Evolutionary conservation across 1,140 invertebrate genomes (phyloP).

Genomic region (Mactra quadrangularis): DNA sequence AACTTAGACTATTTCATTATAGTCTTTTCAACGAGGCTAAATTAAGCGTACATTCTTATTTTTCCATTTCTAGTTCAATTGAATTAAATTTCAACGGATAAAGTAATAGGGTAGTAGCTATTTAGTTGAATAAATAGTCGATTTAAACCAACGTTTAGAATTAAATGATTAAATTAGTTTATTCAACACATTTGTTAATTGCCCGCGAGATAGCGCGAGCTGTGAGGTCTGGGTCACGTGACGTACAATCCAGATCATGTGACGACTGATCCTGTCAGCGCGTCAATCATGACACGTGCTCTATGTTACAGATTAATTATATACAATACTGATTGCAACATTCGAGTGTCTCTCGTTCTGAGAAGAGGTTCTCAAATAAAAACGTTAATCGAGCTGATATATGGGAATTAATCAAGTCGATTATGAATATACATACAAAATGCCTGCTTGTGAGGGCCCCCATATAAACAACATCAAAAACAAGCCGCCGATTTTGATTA

Average conservation of each 20-base stretch:
- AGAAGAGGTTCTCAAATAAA: no score
- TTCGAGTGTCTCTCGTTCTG: background rate
- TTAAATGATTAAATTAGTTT: slow-evolving; percentile 48
- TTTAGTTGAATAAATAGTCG: slow-evolving; percentile 42
- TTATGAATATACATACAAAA: no score
- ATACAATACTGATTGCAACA: slow-evolving; percentile 37
- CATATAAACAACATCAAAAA: no score
- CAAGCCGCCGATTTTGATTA: no score
- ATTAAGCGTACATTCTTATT: slow-evolving; percentile 32
- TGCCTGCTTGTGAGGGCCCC: no score
- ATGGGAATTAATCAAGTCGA: no score
- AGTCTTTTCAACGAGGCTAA: slow-evolving; percentile 10
- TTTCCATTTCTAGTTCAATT: slow-evolving; percentile 19
- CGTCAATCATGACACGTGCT: slow-evolving; percentile 48
- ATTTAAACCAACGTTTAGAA: slow-evolving; percentile 27
- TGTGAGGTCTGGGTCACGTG: slow-evolving; percentile 38
- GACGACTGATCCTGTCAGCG: slow-evolving; percentile 32
- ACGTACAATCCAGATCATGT: slow-evolving; percentile 24
- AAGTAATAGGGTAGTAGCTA: background rate
- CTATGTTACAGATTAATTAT: slow-evolving; percentile 34
- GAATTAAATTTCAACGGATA: slow-evolving; percentile 2
- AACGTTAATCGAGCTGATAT: no score
- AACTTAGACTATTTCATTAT: slow-evolving; percentile 19
- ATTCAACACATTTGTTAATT: slow-evolving; percentile 22
- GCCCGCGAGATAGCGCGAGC: background rate